A percentile compares a stretch with the other conserved stretches of the same genome.
Conservation (phyloP, 2,888 invertebrate genomes). For the Caenorhabditis sulstoni region DNA sequence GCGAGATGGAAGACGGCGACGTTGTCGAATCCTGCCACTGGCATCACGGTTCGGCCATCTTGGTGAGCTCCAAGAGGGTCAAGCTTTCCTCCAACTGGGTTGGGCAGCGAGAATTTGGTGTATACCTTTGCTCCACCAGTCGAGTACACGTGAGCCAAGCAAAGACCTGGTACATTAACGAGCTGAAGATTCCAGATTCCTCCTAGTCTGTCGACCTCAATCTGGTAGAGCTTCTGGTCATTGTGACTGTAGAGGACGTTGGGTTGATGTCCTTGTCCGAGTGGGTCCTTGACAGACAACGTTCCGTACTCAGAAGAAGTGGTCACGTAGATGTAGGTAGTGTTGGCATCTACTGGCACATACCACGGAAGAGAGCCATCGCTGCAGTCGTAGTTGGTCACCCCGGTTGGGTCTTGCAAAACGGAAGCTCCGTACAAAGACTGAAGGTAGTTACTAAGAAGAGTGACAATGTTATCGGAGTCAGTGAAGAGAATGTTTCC, state of each 20-base stretch:
- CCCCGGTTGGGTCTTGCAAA: conserved; percentile 68
- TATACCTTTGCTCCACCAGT: conserved; percentile 68
- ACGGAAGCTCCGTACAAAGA: conserved; percentile 62
- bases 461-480: conserved; percentile 20
- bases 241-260: conserved; percentile 44
- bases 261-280: conserved; percentile 32
- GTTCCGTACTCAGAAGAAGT: conserved; percentile 55
- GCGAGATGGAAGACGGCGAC: conserved; percentile 61
- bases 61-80: conserved; percentile 64
- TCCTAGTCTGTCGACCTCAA: conserved; percentile 54
- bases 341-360: conserved; percentile 66
- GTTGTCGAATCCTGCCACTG: conserved; percentile 55
- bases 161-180: conserved; percentile 53
- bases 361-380: conserved; percentile 52
- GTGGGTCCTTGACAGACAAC: conserved; percentile 58
- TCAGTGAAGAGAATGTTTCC: conserved; percentile 66
- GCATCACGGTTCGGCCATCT: conserved; percentile 55
- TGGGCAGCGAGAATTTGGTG: conserved; percentile 59
- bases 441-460: conserved; percentile 62
- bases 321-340: conserved; percentile 65
- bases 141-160: conserved; percentile 69
- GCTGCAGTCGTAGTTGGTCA: conserved; percentile 51
- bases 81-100: conserved; percentile 37
- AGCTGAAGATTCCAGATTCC: conserved; percentile 59
- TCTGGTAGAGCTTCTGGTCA: conserved; percentile 59